Percentiles rank a stretch among this genome's conserved stretches.
phyloP scores from a whole-genome alignment of 2,113 vertebrate genomes.

The Madoqua kirkii region DNA sequence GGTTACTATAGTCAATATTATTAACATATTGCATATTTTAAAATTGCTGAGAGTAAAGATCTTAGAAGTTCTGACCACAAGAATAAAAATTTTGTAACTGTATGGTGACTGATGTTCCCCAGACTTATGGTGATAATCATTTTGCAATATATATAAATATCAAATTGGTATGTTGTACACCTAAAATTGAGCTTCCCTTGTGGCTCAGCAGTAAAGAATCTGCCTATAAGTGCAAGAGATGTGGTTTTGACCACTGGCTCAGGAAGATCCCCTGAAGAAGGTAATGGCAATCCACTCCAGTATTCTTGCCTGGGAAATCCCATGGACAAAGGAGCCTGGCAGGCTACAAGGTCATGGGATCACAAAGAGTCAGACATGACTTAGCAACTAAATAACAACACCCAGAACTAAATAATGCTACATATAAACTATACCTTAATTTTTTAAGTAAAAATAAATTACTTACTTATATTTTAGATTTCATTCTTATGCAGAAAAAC shows the following conservation, averaged over 20 bases:
- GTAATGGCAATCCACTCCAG: background rate
- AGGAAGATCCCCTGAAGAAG: background rate
- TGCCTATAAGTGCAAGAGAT: background rate
- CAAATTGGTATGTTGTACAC: background rate
- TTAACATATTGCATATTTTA: background rate
- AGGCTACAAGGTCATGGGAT: background rate
- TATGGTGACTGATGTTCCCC: background rate
- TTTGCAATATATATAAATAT: background rate
- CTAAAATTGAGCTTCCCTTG: background rate
- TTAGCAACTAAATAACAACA: background rate
- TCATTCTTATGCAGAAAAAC: background rate
- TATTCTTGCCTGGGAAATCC: background rate
- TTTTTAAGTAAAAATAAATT: background rate
- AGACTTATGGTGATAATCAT: background rate
- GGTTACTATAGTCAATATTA: background rate
- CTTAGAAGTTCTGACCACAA: background rate
- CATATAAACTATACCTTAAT: background rate
- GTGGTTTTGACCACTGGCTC: background rate
- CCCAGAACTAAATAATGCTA: background rate
- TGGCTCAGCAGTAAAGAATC: background rate
- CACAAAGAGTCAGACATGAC: background rate
- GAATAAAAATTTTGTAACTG: background rate
- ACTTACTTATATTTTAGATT: background rate
- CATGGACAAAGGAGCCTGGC: background rate
- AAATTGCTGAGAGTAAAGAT: background rate